Conservation (phyloP, 2,113 vertebrate genomes). For the Sphaerodactylus townsendi region DNA sequence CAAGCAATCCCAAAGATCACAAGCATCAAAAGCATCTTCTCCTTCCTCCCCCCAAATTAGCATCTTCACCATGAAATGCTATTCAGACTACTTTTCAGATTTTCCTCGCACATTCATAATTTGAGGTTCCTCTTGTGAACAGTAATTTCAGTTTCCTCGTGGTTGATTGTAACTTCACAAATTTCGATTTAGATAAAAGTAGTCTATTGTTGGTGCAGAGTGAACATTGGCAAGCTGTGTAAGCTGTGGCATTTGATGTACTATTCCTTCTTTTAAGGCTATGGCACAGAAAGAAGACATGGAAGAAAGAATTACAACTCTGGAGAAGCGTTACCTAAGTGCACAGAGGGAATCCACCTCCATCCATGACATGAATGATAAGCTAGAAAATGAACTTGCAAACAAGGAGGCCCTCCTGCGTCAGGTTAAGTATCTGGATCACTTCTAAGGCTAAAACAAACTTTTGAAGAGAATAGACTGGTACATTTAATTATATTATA, state of each 20-base stretch:
- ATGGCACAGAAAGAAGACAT: conserved; percentile 99
- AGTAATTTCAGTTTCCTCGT: neutral
- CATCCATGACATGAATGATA: conserved; percentile 98
- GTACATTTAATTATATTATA: neutral
- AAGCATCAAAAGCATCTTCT: neutral
- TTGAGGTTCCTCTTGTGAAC: neutral
- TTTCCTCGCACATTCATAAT: neutral
- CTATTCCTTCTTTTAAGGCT: conserved; percentile 74
- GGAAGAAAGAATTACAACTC: conserved; percentile 96
- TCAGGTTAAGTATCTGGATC: conserved; percentile 81
- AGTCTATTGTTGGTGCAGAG: neutral
- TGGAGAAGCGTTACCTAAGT: conserved; percentile 98
- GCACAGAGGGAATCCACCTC: conserved; percentile 98
- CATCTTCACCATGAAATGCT: neutral
- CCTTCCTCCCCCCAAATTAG: neutral
- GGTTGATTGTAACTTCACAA: neutral
- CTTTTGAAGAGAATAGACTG: neutral
- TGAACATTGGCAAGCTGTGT: neutral
- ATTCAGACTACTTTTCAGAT: neutral
- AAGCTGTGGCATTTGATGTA: neutral
- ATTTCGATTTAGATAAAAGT: neutral
- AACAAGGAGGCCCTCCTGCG: conserved; percentile 97
- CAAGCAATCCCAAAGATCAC: neutral
- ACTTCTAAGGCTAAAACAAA: neutral
- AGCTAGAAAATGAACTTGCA: conserved; percentile 96